Conservation (phyloP, 2,888 invertebrate genomes). For the Griposia aprilina region DNA sequence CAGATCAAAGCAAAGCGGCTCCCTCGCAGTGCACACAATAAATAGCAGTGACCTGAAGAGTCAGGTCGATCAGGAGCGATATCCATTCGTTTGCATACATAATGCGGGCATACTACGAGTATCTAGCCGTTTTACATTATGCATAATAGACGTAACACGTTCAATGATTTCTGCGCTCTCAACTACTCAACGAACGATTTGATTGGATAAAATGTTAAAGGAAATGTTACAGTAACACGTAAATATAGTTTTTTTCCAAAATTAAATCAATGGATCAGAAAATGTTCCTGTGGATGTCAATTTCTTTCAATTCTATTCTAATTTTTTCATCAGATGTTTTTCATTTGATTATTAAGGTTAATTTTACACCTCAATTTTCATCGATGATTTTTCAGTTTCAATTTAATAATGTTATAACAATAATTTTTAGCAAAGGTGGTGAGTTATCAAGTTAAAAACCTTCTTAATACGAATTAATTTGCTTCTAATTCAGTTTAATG, state of each 20-base stretch:
- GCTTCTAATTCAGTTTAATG: background rate
- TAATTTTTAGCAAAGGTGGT: background rate
- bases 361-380: background rate
- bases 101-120: conserved; percentile 38
- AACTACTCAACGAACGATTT: conserved; percentile 10
- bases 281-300: background rate
- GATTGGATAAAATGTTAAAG: background rate
- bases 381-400: background rate
- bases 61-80: conserved; percentile 56
- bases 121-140: conserved; percentile 37
- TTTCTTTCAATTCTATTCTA: no score
- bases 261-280: background rate
- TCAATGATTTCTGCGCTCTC: conserved; percentile 38
- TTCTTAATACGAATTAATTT: background rate
- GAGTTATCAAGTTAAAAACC: background rate
- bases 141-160: conserved; percentile 8
- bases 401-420: background rate
- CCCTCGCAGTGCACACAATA: conserved; percentile 42
- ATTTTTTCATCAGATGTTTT: background rate
- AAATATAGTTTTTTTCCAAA: background rate
- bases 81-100: conserved; percentile 59
- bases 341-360: background rate
- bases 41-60: conserved; percentile 64
- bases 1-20: conserved; percentile 49
- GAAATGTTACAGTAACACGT: conserved; percentile 8